A percentile compares a stretch with the other conserved stretches of the same genome.
Conservation (phyloP, 2,888 invertebrate species). For the Amitus sp. region DNA sequence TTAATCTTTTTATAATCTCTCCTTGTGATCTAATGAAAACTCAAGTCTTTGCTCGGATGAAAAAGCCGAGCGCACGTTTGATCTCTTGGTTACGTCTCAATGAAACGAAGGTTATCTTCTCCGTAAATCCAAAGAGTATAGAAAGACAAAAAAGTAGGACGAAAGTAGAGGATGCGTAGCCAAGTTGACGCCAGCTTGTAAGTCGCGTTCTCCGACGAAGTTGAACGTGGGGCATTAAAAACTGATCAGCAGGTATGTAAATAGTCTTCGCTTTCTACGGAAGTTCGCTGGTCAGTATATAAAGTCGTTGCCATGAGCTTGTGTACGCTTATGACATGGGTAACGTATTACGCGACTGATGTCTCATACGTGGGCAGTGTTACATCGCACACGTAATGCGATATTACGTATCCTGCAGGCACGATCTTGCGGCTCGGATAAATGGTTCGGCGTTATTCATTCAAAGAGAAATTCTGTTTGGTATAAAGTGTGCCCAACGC, state of each 20-base stretch:
- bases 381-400: constrained; percentile 39
- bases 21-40: too few relatives aligned
- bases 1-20: too few relatives aligned
- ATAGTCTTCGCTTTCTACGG: constrained; percentile 51
- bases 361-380: constrained; percentile 31
- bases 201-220: not conserved
- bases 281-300: constrained; percentile 41
- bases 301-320: constrained; percentile 17
- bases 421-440: constrained; percentile 34
- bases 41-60: too few relatives aligned
- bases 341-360: constrained; percentile 38
- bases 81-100: not conserved
- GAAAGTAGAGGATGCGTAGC: not conserved
- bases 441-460: constrained; percentile 31
- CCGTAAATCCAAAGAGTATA: not conserved
- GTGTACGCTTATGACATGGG: constrained; percentile 24
- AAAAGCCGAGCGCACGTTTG: too few relatives aligned
- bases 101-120: not conserved
- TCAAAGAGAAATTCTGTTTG: constrained; percentile 31
- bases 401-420: constrained; percentile 35
- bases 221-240: constrained; percentile 1
- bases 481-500: constrained; percentile 16
- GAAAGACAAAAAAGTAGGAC: not conserved
- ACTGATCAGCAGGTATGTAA: constrained; percentile 40
- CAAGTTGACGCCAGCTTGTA: not conserved